Base-by-base conservation (phyloP, 2,113 vertebrate species). In the Centrocercus urophasianus region DNA sequence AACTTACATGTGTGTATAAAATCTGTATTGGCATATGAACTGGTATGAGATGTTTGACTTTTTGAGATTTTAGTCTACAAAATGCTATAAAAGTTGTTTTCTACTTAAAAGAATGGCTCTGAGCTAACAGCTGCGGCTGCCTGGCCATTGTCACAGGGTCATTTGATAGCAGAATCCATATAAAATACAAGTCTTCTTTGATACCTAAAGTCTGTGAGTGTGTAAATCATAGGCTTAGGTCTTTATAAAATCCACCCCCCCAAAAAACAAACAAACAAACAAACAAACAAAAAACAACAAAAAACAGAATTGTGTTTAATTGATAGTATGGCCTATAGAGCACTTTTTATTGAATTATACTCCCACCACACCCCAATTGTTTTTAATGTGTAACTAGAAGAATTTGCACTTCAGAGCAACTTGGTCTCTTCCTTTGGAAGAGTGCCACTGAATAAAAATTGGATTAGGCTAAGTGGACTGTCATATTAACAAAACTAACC, bases 311-410 rank as follows among this genome's bases (percentile, higher is more conserved):
- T n/a, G 2, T 71, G 38, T 60, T 70, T 75, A 80, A 61, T 80
- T 61, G 36, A 32, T 48, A 7, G 1, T 65, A 24, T 34, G n/a
- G 15, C 25, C 13, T 80, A 16, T 24, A 22, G 43, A 59, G 47
- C 1, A 1, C 12, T 50, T 70, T 52, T 52, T 67, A 36, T 38
- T 76, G 20, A 70, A 28, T 50, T 71, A 12, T 36, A 1, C 63
- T 11, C 64, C 78, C 4, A 74, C 13, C 42, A 6, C 59, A 61
- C 3, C 3, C 5, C 21, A 0, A 0, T 27, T 52, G 50, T 50
- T 78, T 83, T 77, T 73, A 40, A 32, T 65, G 9, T 63, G 6
- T 28, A 90, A 90, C 12, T 63, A 24, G n/a, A 74, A 88, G 8
- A 12, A 78, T 7, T 61, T 56, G 43, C 54, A 65, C 48, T 43